A percentile compares a stretch with the other conserved stretches of the same genome.
These are phyloP conservation scores for Meteorus sp. DNA, from an alignment of 1,140 invertebrate species.

Conservation along the genomic window DNA sequence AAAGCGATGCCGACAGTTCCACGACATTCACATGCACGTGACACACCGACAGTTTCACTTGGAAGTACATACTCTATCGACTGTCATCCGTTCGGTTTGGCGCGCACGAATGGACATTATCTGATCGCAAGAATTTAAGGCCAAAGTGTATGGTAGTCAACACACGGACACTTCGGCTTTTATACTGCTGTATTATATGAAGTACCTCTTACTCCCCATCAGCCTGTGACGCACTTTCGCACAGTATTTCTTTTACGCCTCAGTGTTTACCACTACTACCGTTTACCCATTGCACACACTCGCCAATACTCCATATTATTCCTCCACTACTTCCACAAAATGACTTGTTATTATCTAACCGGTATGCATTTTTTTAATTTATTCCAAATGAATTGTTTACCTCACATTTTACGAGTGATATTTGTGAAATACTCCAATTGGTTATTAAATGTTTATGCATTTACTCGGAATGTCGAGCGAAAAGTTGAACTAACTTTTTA, in stretches of 20 bases:
- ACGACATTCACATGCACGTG: neutral
- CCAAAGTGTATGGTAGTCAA: neutral
- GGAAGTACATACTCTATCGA: conserved; percentile 1
- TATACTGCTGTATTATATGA: neutral
- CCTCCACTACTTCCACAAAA: too few relatives aligned
- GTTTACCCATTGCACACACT: too few relatives aligned
- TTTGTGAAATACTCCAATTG: too few relatives aligned
- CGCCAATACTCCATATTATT: too few relatives aligned
- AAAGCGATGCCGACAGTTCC: neutral
- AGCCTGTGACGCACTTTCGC: conserved; percentile 15
- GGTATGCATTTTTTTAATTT: too few relatives aligned
- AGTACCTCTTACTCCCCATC: conserved; percentile 6
- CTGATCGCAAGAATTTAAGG: conserved; percentile 18
- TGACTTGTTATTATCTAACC: too few relatives aligned
- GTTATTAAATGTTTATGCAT: too few relatives aligned
- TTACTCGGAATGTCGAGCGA: too few relatives aligned
- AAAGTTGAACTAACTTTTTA: neutral
- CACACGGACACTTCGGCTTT: neutral
- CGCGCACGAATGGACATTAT: conserved; percentile 13
- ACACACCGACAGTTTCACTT: neutral
- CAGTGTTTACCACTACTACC: too few relatives aligned
- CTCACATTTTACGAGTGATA: too few relatives aligned
- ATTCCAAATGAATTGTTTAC: too few relatives aligned
- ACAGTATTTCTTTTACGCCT: neutral
- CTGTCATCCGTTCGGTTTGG: conserved; percentile 9